Evolutionary conservation across 35 echinoderm and acorn worm genomes (phyloP), one percentile per base, ranked within the genome.

Genomic region (Lytechinus variegatus): DNA sequence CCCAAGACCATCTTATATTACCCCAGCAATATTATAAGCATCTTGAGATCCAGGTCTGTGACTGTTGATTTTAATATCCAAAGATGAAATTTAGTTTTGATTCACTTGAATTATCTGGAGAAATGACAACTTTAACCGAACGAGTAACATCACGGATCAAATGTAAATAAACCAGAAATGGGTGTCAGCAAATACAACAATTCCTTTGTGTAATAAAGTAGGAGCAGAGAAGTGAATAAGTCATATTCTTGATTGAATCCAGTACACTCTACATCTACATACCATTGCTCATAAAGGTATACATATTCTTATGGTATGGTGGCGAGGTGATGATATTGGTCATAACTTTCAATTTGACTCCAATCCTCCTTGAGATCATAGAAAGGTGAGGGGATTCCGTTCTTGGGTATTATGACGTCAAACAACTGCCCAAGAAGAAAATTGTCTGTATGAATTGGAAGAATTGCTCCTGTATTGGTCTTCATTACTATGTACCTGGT

Each of bases 341-440:
- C 66, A 79, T 79, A 79, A 79, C 66, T 79, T 79, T 79, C 66
- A 79, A 79, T 79, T 79, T 79, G 66, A 79, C 66, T 79, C 19
- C 19, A 79, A 79, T 79, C 66, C 66, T 79, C 19, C n/a, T 79
- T 16, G 66, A 79, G 66, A 16, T 79, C 66, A 79, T 16, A 5
- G 66, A 6, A 79, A n/a, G 66, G 66, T 79, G 66, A 19, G 4
- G 19, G 66, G 66, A 79, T 79, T 79, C 66, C 66, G n/a, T 24
- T 7, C 21, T 79, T 16, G 66, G 66, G 66, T 79, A 24, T 79
- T 79, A 79, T 79, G 66, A 79, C 66, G 66, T 79, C 66, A 79
- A 58, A n/a, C 66, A 14, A 79, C 66, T 79, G 66, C 66, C 66
- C 66, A 79, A 79, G 66, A 79, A 79, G 66, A 79, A 79, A 79